Conservation (phyloP, 2,888 invertebrate species). For the Acanthacorydalis orientalis region DNA sequence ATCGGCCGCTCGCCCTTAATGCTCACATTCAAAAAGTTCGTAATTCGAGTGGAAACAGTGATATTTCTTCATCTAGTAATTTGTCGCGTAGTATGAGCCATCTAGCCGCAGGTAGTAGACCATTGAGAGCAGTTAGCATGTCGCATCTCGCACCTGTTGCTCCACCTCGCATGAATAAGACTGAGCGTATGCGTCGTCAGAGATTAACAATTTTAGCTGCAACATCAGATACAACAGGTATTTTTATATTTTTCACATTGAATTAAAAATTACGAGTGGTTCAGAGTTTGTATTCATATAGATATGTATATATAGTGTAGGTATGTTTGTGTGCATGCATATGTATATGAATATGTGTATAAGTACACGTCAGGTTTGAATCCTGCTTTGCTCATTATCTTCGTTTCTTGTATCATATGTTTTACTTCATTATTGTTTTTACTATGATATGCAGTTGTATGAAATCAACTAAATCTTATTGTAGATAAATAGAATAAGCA, state of each 20-base stretch:
- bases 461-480: too few species aligned
- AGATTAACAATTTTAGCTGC: slow-evolving; percentile 21
- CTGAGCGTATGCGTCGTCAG: slow-evolving; percentile 24
- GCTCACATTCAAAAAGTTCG: background rate
- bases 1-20: background rate
- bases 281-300: too few species aligned
- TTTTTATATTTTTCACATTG: background rate
- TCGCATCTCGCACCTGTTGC: slow-evolving; percentile 26
- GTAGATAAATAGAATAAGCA: too few species aligned
- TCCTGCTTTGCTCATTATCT: too few species aligned
- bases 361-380: too few species aligned
- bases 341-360: too few species aligned
- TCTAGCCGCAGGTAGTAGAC: slow-evolving; percentile 29
- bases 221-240: slow-evolving; percentile 9
- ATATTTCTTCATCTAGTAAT: background rate
- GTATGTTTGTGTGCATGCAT: too few species aligned
- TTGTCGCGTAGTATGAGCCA: slow-evolving; percentile 49
- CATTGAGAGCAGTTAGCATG: slow-evolving; percentile 28
- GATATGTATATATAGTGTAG: too few species aligned
- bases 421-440: too few species aligned
- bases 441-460: too few species aligned
- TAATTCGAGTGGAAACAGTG: background rate
- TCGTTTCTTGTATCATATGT: too few species aligned
- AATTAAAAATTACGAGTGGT: too few species aligned
- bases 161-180: slow-evolving; percentile 27